Base-by-base conservation (phyloP, 2,113 vertebrate species). In the Apistogramma diplotaenia region DNA sequence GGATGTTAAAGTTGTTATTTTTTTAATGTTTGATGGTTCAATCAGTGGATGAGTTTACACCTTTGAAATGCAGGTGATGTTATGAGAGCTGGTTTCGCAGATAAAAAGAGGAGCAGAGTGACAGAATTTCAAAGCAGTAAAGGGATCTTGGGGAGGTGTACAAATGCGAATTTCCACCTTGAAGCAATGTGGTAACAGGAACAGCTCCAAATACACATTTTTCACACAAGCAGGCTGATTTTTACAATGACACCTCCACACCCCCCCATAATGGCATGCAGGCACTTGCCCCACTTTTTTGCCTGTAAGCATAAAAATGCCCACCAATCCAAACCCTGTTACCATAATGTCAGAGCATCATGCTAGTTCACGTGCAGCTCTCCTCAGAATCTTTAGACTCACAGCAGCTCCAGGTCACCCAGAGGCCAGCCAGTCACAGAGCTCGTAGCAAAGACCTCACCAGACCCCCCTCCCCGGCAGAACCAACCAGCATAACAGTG, bases 381-480 rank as follows among this genome's bases (percentile, higher is more conserved):
- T 73, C 61, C 71, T 74, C 21, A 76, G 82, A 87, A 76, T 88
- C 87, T 87, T 83, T 76, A 87, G 84, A 78, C 85, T 89, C 87
- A 72, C 87, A 87, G 78, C 78, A 89, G 67, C 67, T 84, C 54
- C 53, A 74, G 91, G 90, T 86, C 91, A 92, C 33, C 49, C 82
- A 92, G 83, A 87, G 92, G 93, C 87, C 82, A 79, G 77, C 86
- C 89, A 91, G 93, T 91, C 83, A 56, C 65, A 87, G 59, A 85
- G 72, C 81, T 76, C 33, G 74, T 61, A 87, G 87, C 65, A 92
- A 88, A 76, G 84, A 82, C 83, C 78, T 87, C 49, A 54, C 71
- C 86, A 94, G 86, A 86, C 91, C 91, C 86, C 92, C 86, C 90
- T 0, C 33, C 33, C 33, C 8, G 92, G 91, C 94, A 96, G 87